Evolutionary conservation across 1,140 invertebrate species (phyloP), one percentile per base, ranked within the genome.

Genomic region (Drosophila kikkawai): DNA sequence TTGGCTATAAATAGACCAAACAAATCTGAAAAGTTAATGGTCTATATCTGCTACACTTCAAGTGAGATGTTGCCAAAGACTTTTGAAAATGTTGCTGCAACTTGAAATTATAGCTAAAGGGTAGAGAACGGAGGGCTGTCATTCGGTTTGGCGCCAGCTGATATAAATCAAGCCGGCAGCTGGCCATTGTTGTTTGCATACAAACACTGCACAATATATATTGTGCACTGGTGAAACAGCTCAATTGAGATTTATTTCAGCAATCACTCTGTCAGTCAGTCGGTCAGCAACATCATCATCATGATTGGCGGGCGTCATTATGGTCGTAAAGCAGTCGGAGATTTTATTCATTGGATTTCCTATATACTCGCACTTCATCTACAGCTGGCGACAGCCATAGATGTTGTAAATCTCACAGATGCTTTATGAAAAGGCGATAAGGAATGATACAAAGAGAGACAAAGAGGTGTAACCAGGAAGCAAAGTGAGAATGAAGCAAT

Each of bases 231-330:
- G 41, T 32, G 44, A 65, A 63, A 59, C 80, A 67, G 58, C 76
- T 22, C 73, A 80, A 86, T 88, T 88, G 65, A 88, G 85, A 87
- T 87, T 87, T 84, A 87, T 87, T 88, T 78, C 58, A 82, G 58
- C 75, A 86, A 76, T 70, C 57, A 77, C 66, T 69, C 75, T 63
- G 57, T 67, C 75, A 70, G 74, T 80, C 61, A 58, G 73, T 86
- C 61, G 68, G 74, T 68, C 60, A 70, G 59, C 64, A 75, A 63
- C 73, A 84, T 50, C 71, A 48, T 61, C 42, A 77, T 78, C 42
- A 78, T 58, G 44, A 42, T 34, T 19, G 39, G 19, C 66, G 39
- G 44, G 44, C 63, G 29, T 68, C 64, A 79, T 64, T 29, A 80
- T 61, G 61, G 34, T 68, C 50, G 47, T 64, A 41, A 82, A 42